phyloP scores from a whole-genome alignment of 2,797 vertebrate species.

The Hypotaenidia okinawae region DNA sequence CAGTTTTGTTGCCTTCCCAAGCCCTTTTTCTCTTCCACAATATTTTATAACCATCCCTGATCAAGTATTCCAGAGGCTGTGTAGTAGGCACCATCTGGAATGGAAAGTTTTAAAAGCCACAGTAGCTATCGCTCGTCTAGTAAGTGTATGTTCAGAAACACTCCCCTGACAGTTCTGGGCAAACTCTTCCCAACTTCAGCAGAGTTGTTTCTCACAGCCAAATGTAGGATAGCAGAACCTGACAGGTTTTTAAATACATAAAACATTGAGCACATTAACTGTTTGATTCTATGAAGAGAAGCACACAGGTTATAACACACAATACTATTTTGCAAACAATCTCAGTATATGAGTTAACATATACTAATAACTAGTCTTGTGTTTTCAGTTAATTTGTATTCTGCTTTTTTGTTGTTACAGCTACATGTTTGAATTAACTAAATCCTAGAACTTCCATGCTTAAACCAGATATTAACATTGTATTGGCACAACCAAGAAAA shows the following conservation, averaged over 20 bases:
- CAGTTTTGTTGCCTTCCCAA: background rate
- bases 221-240: background rate
- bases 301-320: background rate
- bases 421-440: background rate
- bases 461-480: background rate
- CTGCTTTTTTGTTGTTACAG: background rate
- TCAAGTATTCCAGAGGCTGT: background rate
- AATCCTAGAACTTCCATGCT: background rate
- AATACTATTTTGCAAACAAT: background rate
- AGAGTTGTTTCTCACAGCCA: background rate
- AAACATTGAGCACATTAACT: background rate
- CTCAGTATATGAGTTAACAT: background rate
- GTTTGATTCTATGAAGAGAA: background rate
- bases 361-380: background rate
- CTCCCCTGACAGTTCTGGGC: background rate
- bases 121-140: background rate
- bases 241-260: background rate
- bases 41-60: background rate
- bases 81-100: background rate
- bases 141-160: background rate
- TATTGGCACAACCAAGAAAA: background rate
- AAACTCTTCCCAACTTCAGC: background rate
- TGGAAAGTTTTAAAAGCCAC: background rate
- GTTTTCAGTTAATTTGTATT: background rate
- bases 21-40: background rate